These are phyloP conservation scores for Bhutanitis thaidina DNA, from an alignment of 2,888 invertebrate genomes.

Conservation along the genomic window DNA sequence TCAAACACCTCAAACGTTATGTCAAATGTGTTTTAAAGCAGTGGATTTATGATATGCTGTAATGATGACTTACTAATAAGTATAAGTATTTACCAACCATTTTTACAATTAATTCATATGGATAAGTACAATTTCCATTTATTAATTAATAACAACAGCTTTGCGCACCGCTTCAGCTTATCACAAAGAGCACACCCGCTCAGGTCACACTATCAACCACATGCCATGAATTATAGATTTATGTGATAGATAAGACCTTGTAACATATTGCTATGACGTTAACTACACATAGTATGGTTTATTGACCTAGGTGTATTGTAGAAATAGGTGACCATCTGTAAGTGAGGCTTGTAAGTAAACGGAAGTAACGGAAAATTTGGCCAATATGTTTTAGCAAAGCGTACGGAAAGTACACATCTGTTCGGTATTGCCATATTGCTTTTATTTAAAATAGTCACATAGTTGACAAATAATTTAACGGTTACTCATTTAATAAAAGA, in stretches of 20 bases:
- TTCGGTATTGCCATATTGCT: constrained; percentile 2
- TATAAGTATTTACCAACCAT: too few relatives aligned
- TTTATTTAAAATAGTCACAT: not conserved
- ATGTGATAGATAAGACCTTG: constrained; percentile 28
- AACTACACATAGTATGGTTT: constrained; percentile 32
- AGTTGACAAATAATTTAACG: not conserved
- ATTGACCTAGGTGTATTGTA: constrained; percentile 28
- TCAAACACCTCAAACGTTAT: too few relatives aligned
- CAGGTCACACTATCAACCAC: constrained; percentile 10
- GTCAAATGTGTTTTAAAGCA: too few relatives aligned
- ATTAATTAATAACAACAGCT: too few relatives aligned
- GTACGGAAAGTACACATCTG: not conserved
- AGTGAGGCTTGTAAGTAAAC: not conserved
- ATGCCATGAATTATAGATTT: constrained; percentile 14
- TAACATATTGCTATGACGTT: constrained; percentile 50
- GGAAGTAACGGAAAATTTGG: constrained; percentile 11
- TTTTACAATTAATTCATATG: too few relatives aligned
- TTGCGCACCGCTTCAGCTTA: not conserved
- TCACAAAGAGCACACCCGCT: not conserved
- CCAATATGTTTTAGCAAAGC: constrained; percentile 2
- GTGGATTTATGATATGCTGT: too few relatives aligned
- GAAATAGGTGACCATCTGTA: constrained; percentile 9
- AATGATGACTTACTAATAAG: too few relatives aligned
- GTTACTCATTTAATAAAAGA: too few relatives aligned
- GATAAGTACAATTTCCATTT: too few relatives aligned